A percentile compares a stretch with the other conserved stretches of the same genome.
Evolutionary conservation across 2,888 invertebrate genomes (phyloP).

Genomic region (Tanypteryx hageni): DNA sequence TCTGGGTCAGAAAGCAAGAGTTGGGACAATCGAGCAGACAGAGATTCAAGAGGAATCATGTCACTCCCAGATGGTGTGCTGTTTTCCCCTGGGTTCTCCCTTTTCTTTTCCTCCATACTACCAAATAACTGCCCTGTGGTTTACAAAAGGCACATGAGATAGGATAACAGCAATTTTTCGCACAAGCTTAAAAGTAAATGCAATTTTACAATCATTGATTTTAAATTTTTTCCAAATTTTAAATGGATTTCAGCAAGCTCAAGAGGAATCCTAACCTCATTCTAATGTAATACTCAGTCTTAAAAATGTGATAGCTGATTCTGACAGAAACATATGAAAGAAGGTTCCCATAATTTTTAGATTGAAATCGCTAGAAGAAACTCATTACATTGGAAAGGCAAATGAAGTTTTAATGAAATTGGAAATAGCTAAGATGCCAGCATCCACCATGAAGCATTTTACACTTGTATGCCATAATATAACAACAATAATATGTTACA

Average conservation of each 20-base stretch:
- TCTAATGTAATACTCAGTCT: not conserved
- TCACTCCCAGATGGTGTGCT: not conserved
- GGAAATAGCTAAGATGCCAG: too few relatives aligned
- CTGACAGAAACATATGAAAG: not conserved
- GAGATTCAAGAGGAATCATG: constrained; percentile 73
- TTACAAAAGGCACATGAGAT: not conserved
- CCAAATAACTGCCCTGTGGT: constrained; percentile 73
- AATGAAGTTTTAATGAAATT: too few relatives aligned
- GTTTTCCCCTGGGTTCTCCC: constrained; percentile 68
- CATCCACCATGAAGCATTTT: too few relatives aligned
- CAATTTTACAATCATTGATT: too few relatives aligned
- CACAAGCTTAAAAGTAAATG: not conserved
- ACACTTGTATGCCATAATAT: too few relatives aligned
- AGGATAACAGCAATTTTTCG: too few relatives aligned
- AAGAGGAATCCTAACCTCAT: not conserved
- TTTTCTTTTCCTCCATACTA: constrained; percentile 70
- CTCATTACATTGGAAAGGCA: too few relatives aligned
- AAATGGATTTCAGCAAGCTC: not conserved
- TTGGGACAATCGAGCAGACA: constrained; percentile 77
- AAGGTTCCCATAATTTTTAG: not conserved
- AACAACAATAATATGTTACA: too few relatives aligned
- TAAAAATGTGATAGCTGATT: not conserved
- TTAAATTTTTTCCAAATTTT: not conserved
- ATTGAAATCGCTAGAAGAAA: too few relatives aligned
- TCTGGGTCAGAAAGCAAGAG: constrained; percentile 78